Base-by-base conservation (phyloP, 1,140 invertebrate species). In the Drosophila sechellia region DNA sequence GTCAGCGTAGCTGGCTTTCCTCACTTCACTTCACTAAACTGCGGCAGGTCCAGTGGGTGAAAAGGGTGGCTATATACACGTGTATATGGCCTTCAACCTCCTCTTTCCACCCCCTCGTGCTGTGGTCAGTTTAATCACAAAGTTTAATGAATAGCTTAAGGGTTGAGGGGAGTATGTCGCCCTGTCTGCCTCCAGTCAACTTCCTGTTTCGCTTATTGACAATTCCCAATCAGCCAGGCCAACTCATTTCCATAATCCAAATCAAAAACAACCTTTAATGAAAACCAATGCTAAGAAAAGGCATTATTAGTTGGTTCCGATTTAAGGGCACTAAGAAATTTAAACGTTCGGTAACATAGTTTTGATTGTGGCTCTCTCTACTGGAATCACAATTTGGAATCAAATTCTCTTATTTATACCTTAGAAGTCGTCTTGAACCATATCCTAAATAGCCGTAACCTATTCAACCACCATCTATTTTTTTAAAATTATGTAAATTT, bases 111-210 rank as follows among this genome's bases (percentile, higher is more conserved):
- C 49, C 56, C 70, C 34, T 50, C 34, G 10, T 43, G 46, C 42
- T 76, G 70, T 73, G 83, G 83, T 86, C 83, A 86, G 83, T 58
- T 70, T 83, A 86, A 83, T 89, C 84, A 83, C 65, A 79, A 89
- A 86, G 83, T 81, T 86, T 87, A 86, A 86, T 89, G 83, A 86
- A 86, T 70, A 63, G 84, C 86, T 86, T 89, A 86, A 81, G 52
- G 57, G 63, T 77, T 63, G 58, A 43, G 54, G 35, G 31, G 39
- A 43, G 13, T 49, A 2, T n/a, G n/a, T 27, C 13, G 42, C 12
- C 55, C 8, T 25, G 17, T 12, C 48, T 34, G 56, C 55, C 60
- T 63, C 17, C 27, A n/a, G 53, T 42, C 54, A 35, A 17, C 55
- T 64, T 66, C 35, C 35, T 20, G 20, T 17, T 11, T 20, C 35